A percentile compares a stretch with the other conserved stretches of the same genome.
phyloP scores from a whole-genome alignment of 2,113 vertebrate species.

The Pristiophorus japonicus region DNA sequence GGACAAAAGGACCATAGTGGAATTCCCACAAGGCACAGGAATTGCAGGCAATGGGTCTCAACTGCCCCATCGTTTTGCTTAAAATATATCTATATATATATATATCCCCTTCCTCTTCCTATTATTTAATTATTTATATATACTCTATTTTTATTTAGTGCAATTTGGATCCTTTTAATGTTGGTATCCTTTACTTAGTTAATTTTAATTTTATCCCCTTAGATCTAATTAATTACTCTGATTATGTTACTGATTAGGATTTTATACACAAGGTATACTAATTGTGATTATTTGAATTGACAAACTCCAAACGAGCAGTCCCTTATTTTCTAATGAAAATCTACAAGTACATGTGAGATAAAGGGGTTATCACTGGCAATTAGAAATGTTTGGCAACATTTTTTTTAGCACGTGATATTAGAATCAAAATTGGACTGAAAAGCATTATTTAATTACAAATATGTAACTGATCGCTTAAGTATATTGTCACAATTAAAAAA shows the following conservation, averaged over 20 bases:
- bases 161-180: background rate
- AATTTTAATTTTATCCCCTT: background rate
- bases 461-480: background rate
- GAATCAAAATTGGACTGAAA: background rate
- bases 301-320: background rate
- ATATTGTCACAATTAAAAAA: background rate
- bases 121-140: background rate
- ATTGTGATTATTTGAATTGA: background rate
- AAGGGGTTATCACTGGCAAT: background rate
- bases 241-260: background rate
- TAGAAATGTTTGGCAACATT: background rate
- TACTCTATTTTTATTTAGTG: background rate
- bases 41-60: no score
- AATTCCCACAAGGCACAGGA: background rate
- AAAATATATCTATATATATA: no score
- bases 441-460: background rate
- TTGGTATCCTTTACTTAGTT: background rate
- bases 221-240: background rate
- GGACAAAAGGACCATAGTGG: background rate
- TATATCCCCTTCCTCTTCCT: background rate
- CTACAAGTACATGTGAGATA: background rate
- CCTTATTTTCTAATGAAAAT: background rate
- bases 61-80: background rate
- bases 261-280: background rate
- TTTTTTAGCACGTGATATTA: background rate